Evolutionary conservation across 2,888 invertebrate species (phyloP).

Genomic region (Tyria jacobaeae): DNA sequence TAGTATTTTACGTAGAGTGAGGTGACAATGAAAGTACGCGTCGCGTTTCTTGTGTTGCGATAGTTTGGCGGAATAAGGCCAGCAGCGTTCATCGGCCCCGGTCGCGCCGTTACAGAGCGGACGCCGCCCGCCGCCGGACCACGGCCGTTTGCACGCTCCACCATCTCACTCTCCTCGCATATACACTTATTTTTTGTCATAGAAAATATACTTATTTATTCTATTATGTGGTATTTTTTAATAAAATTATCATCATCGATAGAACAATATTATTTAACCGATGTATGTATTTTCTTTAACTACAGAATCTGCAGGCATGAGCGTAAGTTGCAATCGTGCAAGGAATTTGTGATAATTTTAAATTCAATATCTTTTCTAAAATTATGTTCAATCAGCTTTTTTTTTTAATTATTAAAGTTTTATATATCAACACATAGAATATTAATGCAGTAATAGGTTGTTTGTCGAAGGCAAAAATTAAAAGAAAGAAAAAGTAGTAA

Average conservation of each 20-base stretch:
- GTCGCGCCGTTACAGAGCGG: conserved; percentile 74
- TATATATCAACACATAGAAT: too few relatives aligned
- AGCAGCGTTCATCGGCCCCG: conserved; percentile 83
- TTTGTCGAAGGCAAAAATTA: not conserved
- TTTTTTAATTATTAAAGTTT: too few relatives aligned
- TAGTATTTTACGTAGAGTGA: conserved; percentile 57
- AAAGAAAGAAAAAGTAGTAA: too few relatives aligned
- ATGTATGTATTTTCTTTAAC: too few relatives aligned
- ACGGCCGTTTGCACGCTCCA: conserved; percentile 10
- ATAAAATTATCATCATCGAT: too few relatives aligned
- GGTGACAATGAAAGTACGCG: conserved; percentile 85
- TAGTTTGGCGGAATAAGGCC: conserved; percentile 83
- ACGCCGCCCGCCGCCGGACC: conserved; percentile 45
- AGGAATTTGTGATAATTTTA: too few relatives aligned
- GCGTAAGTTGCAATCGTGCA: too few relatives aligned
- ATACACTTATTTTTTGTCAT: conserved; percentile 21
- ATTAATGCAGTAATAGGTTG: too few relatives aligned
- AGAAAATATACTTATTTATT: conserved; percentile 1
- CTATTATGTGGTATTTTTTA: too few relatives aligned
- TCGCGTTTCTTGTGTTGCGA: conserved; percentile 80
- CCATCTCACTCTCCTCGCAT: conserved; percentile 45
- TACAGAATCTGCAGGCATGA: too few relatives aligned
- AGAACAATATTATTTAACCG: too few relatives aligned
- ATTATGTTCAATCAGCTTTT: not conserved
- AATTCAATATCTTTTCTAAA: not conserved